Evolutionary conservation across 2,113 vertebrate genomes (phyloP).

Genomic region (cattle (Bos taurus)): ARS-UCD2.0 NC_037346.1:61055501-61056000

Average conservation of each 20-base stretch:
- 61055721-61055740: not conserved
- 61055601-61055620: conserved; percentile 43
- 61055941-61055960: not conserved
- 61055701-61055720: not conserved
- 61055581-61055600: conserved; percentile 9
- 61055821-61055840: not conserved
- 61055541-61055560: conserved; percentile 1
- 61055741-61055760: not conserved
- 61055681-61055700: not conserved
- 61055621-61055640: not conserved
- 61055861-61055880: not conserved
- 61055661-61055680: conserved; percentile 5
- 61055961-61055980: not conserved
- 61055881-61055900: not conserved
- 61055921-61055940: not conserved
- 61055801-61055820: not conserved
- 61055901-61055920: not conserved
- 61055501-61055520: not conserved
- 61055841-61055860: not conserved
- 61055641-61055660: conserved; percentile 43
- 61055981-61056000: not conserved
- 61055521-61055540: conserved; percentile 38
- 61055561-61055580: not conserved
- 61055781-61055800: not conserved
- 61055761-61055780: not conserved